A percentile compares a stretch with the other conserved stretches of the same genome.
Conservation (phyloP, 2,888 invertebrate genomes). For the Scrobipalpa costella region DNA sequence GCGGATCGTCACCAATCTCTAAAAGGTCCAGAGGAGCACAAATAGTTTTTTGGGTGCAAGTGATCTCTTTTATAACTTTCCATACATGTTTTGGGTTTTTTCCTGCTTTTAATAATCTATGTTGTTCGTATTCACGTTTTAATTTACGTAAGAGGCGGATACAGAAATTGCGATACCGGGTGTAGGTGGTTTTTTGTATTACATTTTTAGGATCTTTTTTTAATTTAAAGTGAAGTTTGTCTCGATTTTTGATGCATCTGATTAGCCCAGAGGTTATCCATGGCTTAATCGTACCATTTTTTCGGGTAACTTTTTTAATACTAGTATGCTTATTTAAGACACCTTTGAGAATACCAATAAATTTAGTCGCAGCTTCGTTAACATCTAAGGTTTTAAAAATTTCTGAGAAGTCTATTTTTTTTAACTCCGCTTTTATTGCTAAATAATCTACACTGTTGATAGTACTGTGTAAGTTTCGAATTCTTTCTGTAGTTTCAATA, state of each 20-base stretch:
- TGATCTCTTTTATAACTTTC: neutral
- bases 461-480: neutral
- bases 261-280: slow-evolving; percentile 8
- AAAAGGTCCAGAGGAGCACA: neutral
- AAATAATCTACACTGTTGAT: neutral
- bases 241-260: slow-evolving; percentile 4
- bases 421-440: neutral
- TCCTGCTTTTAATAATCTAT: neutral
- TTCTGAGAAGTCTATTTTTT: neutral
- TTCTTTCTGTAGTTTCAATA: neutral
- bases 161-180: slow-evolving; percentile 7
- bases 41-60: neutral
- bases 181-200: neutral
- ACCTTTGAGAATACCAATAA: neutral
- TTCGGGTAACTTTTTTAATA: neutral
- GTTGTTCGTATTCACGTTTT: neutral
- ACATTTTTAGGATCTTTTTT: neutral
- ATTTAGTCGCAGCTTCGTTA: neutral
- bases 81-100: neutral
- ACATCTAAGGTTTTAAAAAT: neutral
- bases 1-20: neutral
- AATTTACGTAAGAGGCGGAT: neutral
- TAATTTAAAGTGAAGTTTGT: neutral
- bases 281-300: neutral
- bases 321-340: slow-evolving; percentile 2